Base-by-base conservation (phyloP, 2,113 vertebrate species). In the Notarius quadriscutis region DNA sequence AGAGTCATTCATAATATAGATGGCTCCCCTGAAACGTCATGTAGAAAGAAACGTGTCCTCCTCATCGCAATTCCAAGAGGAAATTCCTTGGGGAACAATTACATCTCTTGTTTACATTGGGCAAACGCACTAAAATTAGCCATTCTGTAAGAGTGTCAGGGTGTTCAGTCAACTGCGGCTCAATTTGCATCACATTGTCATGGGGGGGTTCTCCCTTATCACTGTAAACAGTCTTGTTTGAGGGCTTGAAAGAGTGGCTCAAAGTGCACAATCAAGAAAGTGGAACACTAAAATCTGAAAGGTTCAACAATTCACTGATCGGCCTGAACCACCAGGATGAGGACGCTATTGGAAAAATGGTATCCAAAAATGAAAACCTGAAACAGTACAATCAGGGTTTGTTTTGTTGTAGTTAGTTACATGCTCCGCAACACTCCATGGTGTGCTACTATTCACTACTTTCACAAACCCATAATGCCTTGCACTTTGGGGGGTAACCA, bases 71-170 rank as follows among this genome's bases (percentile, higher is more conserved):
- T 87, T 84, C 74, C 57, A 30, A 20, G 48, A 58, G 65, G 65
- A 80, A 82, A 80, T 27, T 63, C 84, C 87, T 81, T 34, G 30
- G 84, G 83, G 89, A 53, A 83, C 74, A 80, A 88, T 86, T 86
- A 86, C 85, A 75, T 51, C 17, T 77, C 53, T 78, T 87, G 87
- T 88, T 88, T 86, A 88, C 74, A 58, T 83, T 53, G 55, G 87
- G 86, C 60, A 90, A 86, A 84, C 84, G n/a, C 65, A 48, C 80
- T 81, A 65, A 82, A 88, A 88, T 86, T 67, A 86, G 80, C 55
- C 78, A 30, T 83, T 72, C 63, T 25, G 65, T 7, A 34, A 15
- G 22, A 87, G 53, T 65, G 27, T 62, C 84, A 82, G 80, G 87
- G 63, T 67, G 48, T 82, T 80, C 62, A 87, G 87, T 87, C 77